phyloP scores from a whole-genome alignment of 2,797 vertebrate genomes.

The Huso huso region DNA sequence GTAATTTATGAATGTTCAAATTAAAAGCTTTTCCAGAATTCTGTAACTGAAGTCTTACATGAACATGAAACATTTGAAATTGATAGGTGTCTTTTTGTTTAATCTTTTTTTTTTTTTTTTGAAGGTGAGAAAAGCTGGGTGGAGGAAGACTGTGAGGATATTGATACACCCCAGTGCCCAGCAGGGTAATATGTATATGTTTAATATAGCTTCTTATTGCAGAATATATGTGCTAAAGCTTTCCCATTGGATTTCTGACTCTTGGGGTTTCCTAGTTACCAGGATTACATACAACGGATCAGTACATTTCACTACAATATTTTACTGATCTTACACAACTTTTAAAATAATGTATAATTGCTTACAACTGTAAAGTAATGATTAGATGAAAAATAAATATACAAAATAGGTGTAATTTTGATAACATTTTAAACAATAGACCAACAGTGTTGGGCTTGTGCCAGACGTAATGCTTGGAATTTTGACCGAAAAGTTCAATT shows the following conservation, averaged over 20 bases:
- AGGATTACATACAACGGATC: no score
- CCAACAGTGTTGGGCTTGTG: no score
- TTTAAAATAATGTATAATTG: no score
- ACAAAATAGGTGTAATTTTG: no score
- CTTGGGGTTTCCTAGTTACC: not conserved
- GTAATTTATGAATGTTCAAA: not conserved
- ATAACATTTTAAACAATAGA: no score
- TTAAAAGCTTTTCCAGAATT: not conserved
- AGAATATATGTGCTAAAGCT: not conserved
- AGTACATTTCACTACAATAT: no score
- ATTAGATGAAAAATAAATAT: no score
- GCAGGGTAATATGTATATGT: slow-evolving; percentile 61
- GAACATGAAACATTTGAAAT: not conserved
- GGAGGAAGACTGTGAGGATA: slow-evolving; percentile 53
- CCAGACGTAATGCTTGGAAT: no score
- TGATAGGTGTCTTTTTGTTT: not conserved
- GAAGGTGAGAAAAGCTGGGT: slow-evolving; percentile 69
- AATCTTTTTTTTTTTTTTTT: slow-evolving; percentile 29
- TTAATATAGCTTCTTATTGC: not conserved
- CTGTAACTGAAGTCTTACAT: not conserved
- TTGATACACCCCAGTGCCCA: slow-evolving; percentile 68
- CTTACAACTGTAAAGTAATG: no score
- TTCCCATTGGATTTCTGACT: not conserved
- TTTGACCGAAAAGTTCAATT: no score
- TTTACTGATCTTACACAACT: no score